A percentile compares a stretch with the other conserved stretches of the same genome.
These are phyloP conservation scores for Drosophila fungiperda DNA, from an alignment of 2,888 invertebrate genomes.

Conservation along the genomic window DNA sequence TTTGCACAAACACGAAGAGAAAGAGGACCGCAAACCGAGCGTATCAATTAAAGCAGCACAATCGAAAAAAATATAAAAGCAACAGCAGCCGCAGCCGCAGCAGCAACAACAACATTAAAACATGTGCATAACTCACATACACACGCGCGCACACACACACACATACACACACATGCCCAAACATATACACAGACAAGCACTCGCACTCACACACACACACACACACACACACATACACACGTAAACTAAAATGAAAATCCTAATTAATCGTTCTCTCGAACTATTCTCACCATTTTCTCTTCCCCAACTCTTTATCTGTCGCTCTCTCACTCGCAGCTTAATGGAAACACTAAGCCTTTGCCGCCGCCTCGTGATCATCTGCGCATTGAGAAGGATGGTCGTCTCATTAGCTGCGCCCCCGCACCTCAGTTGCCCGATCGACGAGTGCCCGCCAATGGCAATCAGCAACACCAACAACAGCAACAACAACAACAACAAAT, in stretches of 20 bases:
- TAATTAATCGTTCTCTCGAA: slow-evolving; percentile 28
- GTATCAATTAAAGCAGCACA: slow-evolving; percentile 10
- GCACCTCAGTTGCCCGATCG: slow-evolving; percentile 89
- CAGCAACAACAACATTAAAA: slow-evolving; percentile 22
- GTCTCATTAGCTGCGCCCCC: slow-evolving; percentile 88
- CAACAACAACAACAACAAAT: slow-evolving; percentile 81
- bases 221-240: slow-evolving; percentile 21
- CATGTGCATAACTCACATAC: slow-evolving; percentile 26
- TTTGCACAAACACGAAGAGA: slow-evolving; percentile 9
- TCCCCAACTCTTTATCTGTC: neutral
- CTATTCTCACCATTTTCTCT: slow-evolving; percentile 2
- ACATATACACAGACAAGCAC: slow-evolving; percentile 4
- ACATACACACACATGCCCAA: slow-evolving; percentile 17
- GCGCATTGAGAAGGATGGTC: slow-evolving; percentile 87
- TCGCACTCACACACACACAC: slow-evolving; percentile 19
- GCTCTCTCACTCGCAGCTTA: slow-evolving; percentile 73
- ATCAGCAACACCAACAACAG: slow-evolving; percentile 8
- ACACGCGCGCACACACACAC: slow-evolving; percentile 14
- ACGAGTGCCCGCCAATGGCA: slow-evolving; percentile 79
- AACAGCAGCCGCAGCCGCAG: slow-evolving; percentile 18
- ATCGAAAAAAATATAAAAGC: neutral
- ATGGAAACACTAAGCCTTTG: slow-evolving; percentile 85
- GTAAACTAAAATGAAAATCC: neutral
- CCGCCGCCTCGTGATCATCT: slow-evolving; percentile 89
- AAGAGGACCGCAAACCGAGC: neutral